Conservation (phyloP, 64 coral and sea anemone species). For the Montipora cactus region DNA sequence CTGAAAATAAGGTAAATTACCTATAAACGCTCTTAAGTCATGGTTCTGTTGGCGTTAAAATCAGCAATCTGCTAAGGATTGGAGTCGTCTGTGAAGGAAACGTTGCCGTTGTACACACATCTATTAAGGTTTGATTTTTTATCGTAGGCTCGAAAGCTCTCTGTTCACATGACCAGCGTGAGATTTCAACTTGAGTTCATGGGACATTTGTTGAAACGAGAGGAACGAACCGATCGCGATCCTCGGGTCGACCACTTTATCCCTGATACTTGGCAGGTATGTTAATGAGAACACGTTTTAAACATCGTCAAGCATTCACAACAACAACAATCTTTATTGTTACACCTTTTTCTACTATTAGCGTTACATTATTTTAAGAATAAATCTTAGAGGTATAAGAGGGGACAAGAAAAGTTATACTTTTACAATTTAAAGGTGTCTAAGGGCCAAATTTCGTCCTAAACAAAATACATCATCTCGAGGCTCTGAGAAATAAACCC, state of each 20-base stretch:
- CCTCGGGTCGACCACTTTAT: conserved; percentile 77
- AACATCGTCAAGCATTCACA: too few species aligned
- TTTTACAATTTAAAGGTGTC: too few species aligned
- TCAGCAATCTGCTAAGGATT: not conserved
- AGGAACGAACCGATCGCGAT: conserved; percentile 67
- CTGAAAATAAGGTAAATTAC: not conserved
- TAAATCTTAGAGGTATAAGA: too few species aligned
- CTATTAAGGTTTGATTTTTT: not conserved
- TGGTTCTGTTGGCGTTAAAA: not conserved
- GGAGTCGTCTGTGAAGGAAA: not conserved
- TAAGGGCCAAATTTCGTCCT: too few species aligned
- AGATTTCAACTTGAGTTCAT: conserved; percentile 81
- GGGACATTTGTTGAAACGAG: conserved; percentile 74
- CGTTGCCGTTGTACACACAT: not conserved
- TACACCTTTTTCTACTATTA: too few species aligned
- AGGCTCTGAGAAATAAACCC: too few species aligned
- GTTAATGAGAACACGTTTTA: not conserved
- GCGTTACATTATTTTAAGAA: too few species aligned
- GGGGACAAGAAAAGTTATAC: too few species aligned
- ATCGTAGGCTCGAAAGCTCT: conserved; percentile 18
- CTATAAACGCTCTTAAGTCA: not conserved
- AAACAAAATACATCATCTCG: too few species aligned
- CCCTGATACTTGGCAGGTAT: conserved; percentile 88
- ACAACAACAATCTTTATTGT: too few species aligned
- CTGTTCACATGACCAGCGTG: conserved; percentile 59